Conservation (phyloP, 1,140 invertebrate species). For the Macrocentrus cingulum region DNA sequence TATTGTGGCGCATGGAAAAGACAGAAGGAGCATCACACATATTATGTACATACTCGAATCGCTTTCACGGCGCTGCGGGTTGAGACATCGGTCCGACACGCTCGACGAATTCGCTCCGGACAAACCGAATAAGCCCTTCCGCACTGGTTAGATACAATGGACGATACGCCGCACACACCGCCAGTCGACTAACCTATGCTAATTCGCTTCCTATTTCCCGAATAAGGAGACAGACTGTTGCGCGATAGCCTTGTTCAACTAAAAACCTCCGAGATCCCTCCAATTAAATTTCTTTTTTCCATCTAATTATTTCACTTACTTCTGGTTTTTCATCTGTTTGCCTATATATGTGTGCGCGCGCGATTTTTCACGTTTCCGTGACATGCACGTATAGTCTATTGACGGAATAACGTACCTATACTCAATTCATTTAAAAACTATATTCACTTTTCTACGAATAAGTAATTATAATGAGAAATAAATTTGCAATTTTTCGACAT, state of each 20-base stretch:
- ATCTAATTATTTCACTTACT: background rate
- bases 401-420: too few species aligned
- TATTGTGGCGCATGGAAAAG: too few species aligned
- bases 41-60: slow-evolving; percentile 18
- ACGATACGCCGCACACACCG: slow-evolving; percentile 14
- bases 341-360: too few species aligned
- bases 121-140: slow-evolving; percentile 37
- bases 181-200: slow-evolving; percentile 36
- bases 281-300: slow-evolving; percentile 11
- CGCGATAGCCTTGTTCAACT: slow-evolving; percentile 13
- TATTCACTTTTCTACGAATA: too few species aligned
- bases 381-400: too few species aligned
- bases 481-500: too few species aligned
- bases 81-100: slow-evolving; percentile 45
- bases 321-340: background rate
- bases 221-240: slow-evolving; percentile 10
- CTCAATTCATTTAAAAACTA: too few species aligned
- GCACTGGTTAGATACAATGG: slow-evolving; percentile 13
- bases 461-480: too few species aligned
- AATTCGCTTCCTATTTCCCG: slow-evolving; percentile 42
- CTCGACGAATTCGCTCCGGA: slow-evolving; percentile 37
- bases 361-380: too few species aligned
- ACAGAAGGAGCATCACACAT: slow-evolving; percentile 12
- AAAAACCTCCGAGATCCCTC: background rate
- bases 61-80: slow-evolving; percentile 41